Conservation (phyloP, 1,140 invertebrate species). For the Coelopa frigida region DNA sequence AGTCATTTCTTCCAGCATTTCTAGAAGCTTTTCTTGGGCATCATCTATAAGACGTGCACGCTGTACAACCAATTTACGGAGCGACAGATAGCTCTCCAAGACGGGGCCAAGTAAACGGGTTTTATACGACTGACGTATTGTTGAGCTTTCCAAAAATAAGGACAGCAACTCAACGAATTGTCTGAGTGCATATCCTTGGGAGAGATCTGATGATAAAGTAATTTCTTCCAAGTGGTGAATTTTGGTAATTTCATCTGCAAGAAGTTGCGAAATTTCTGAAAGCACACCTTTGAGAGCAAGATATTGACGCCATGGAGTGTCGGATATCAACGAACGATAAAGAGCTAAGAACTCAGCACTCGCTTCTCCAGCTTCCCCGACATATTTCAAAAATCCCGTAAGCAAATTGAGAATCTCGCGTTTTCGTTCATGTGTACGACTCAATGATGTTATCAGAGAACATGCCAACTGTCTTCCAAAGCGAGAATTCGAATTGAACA, state of each 20-base stretch:
- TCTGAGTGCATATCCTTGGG: slow-evolving; percentile 84
- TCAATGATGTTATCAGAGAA: slow-evolving; percentile 76
- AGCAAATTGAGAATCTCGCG: slow-evolving; percentile 72
- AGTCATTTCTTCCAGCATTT: slow-evolving; percentile 94
- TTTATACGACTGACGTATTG: slow-evolving; percentile 84
- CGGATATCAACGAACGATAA: slow-evolving; percentile 76
- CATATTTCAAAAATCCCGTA: slow-evolving; percentile 79
- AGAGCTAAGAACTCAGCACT: slow-evolving; percentile 84
- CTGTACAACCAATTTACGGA: slow-evolving; percentile 87
- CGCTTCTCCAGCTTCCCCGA: slow-evolving; percentile 78
- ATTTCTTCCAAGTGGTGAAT: slow-evolving; percentile 81
- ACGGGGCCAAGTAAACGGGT: slow-evolving; percentile 73
- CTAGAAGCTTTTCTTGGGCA: slow-evolving; percentile 91
- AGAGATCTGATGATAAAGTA: slow-evolving; percentile 86
- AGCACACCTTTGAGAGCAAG: slow-evolving; percentile 81
- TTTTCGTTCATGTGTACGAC: slow-evolving; percentile 46
- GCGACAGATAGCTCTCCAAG: slow-evolving; percentile 91
- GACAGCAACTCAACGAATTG: slow-evolving; percentile 81
- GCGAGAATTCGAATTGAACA: slow-evolving; percentile 86
- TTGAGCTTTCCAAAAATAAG: slow-evolving; percentile 72
- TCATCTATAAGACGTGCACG: slow-evolving; percentile 92
- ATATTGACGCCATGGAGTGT: slow-evolving; percentile 88
- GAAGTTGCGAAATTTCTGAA: slow-evolving; percentile 72
- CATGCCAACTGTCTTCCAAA: slow-evolving; percentile 83
- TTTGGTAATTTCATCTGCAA: slow-evolving; percentile 81